phyloP scores from a whole-genome alignment of 2,113 vertebrate genomes.

The Phalacrocorax pelagicus region DNA sequence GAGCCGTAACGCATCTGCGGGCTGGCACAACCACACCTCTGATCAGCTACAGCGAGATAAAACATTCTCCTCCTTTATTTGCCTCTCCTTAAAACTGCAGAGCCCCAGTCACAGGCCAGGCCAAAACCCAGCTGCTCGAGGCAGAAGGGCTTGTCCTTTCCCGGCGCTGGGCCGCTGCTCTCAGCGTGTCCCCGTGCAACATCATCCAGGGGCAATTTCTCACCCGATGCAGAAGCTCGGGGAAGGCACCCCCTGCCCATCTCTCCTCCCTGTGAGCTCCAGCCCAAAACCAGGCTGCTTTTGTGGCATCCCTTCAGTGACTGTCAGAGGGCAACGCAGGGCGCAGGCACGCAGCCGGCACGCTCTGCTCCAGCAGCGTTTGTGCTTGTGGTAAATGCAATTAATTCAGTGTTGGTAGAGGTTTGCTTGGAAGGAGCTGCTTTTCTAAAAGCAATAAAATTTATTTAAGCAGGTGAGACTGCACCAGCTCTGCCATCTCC shows the following conservation, averaged over 20 bases:
- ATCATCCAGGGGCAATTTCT: background rate
- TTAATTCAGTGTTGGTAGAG: background rate
- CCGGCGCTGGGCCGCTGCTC: background rate
- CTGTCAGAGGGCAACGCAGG: fast-evolving
- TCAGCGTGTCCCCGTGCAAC: background rate
- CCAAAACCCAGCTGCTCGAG: background rate
- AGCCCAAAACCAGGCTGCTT: background rate
- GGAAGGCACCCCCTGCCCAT: background rate
- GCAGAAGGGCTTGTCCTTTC: background rate
- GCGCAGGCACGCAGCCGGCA: fast-evolving
- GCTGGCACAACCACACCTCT: background rate
- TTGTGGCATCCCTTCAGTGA: fast-evolving
- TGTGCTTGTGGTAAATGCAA: background rate
- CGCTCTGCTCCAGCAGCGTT: background rate
- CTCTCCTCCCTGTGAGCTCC: background rate
- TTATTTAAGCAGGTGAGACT: background rate
- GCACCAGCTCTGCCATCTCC: background rate
- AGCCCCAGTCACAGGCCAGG: background rate
- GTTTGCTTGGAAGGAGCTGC: background rate
- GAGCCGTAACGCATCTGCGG: fast-evolving
- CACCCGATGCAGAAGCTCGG: background rate
- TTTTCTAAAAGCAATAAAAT: background rate
- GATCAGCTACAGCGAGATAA: fast-evolving
- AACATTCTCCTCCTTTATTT: fast-evolving
- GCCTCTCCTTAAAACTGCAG: background rate